Base-by-base conservation (phyloP, 2,797 vertebrate genomes). In the Gephyroberyx darwinii region DNA sequence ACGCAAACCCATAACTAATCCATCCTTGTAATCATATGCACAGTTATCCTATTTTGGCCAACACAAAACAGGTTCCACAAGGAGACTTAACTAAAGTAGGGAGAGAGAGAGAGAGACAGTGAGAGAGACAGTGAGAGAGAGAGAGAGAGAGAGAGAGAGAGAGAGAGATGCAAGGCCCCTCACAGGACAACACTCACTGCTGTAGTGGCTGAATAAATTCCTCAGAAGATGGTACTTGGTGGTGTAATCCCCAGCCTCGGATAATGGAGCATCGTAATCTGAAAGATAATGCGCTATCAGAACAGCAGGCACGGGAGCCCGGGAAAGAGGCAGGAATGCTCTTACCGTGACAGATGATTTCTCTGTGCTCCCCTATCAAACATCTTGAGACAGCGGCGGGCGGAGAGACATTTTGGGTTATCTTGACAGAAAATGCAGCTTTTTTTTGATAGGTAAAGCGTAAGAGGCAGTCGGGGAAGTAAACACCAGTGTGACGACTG, bases 191-290 rank as follows among this genome's bases (percentile, higher is more conserved):
- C 77, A 84, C 83, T 94, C 92, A 97, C 96, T 93, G 85, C 94
- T 89, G 81, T 94, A 82, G 61, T 80, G 84, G 88, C 91, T 92
- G 86, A 97, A 95, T 87, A 96, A 81, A 0, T 95, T 93, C 59
- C 94, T 92, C 58, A 96, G 94, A 88, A 95, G 95, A 89, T 89
- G 91, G 82, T 95, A 97, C 88, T 97, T 96, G 85, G 93, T 91
- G 16, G 96, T 98, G 81, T 97, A 98, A 89, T 98, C 96, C 65
- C 96, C 96, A 22, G 95, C 94, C 88, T 97, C 96, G 10, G 96
- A 96, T 92, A 98, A 93, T 90, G 96, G 94, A 5, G 96, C 96
- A 0, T 98, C 96, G 0, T 97, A 98, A 93, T 98, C 96, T 98
- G 93, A 69, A 93, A 95, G 77, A 93, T 85, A 93, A 91, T 89